Base-by-base conservation (phyloP, 2,797 vertebrate species). In the Zalophus californianus region DNA sequence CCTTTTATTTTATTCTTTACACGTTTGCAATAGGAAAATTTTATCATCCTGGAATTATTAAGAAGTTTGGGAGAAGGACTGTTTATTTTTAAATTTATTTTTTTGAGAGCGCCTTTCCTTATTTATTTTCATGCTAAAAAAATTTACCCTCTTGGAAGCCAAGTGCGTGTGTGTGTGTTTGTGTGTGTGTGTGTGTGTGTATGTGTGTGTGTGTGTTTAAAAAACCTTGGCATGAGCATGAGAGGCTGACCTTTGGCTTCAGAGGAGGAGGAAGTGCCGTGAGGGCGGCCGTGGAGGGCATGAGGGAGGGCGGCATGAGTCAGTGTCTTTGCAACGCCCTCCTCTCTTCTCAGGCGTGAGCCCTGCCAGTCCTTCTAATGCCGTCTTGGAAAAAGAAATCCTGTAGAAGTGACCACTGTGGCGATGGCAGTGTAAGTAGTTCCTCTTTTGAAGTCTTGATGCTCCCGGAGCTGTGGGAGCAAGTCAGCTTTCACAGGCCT, bases 231-330 rank as follows among this genome's bases (percentile, higher is more conserved):
- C 90, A 18, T 7, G 90, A 64, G 73, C 66, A 16, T 29, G 64
- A 84, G 86, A 91, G 83, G 72, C 85, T 94, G 96, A 97, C 92
- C 92, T 97, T 96, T 91, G 79, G 83, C 84, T 90, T 92, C 44
- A 78, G 90, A 85, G 38, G 75, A 85, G 82, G 89, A 97, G 96
- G 93, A 96, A 90, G 90, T 91, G 54, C 8, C 15, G 72, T 0
- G 3, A 60, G 11, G 86, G 73, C 50, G 21, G 62, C 78, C 41
- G n/a, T 0, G 10, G 75, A 78, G 85, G 88, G 88, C 0, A 7
- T 16, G 41, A n/a, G 44, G 84, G 41, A 64, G 79, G 82, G 68
- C 11, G 1, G 72, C 16, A 8, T 89, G 93, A 92, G 82, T 94
- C 92, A 68, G 60, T n/a, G 91, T 75, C 83, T 73, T 32, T 83